Conservation (phyloP, 2,888 invertebrate species). For the Tiphia femorata region DNA sequence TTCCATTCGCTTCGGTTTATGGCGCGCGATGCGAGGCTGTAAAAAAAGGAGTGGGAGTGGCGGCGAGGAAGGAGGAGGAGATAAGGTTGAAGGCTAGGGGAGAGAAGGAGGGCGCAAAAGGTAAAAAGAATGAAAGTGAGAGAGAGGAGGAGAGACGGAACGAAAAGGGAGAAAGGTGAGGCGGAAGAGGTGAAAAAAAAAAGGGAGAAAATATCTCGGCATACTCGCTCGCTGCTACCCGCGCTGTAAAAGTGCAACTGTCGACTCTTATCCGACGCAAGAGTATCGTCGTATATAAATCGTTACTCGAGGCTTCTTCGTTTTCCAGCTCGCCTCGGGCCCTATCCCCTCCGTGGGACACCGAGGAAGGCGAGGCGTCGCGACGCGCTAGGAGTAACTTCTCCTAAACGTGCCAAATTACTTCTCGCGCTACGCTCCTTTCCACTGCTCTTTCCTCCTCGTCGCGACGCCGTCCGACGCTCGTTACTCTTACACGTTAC, state of each 20-base stretch:
- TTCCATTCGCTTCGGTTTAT: conserved; percentile 1
- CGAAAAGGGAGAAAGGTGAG: too few species aligned
- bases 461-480: background rate
- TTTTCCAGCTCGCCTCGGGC: background rate
- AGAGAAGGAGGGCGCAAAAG: background rate
- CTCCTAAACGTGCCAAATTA: too few species aligned
- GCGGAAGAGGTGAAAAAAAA: too few species aligned
- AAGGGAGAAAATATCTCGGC: too few species aligned
- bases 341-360: too few species aligned
- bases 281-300: background rate
- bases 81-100: too few species aligned
- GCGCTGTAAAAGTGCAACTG: background rate
- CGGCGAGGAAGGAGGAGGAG: background rate
- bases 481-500: background rate
- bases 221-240: too few species aligned
- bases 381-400: too few species aligned
- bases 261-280: background rate
- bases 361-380: too few species aligned
- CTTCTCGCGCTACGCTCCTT: background rate
- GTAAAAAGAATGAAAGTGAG: background rate
- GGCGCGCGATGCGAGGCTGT: background rate
- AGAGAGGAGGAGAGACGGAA: background rate
- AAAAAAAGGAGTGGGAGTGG: background rate
- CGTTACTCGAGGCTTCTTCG: background rate
- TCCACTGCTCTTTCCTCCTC: background rate